These are phyloP conservation scores for Shargacucullia verbasci DNA, from an alignment of 2,888 invertebrate species.

Conservation along the genomic window DNA sequence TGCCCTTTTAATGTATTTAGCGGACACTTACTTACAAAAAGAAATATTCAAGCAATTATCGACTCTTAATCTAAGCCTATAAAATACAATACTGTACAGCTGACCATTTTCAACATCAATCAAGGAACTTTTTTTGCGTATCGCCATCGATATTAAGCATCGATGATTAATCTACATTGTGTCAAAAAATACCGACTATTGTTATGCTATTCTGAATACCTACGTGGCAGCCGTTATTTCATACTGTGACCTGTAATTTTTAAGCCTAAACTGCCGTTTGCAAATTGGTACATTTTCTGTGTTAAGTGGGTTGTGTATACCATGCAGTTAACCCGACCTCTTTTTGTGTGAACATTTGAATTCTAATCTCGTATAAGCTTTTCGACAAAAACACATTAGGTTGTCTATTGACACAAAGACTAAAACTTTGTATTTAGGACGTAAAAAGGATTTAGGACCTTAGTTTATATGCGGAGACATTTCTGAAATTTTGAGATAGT, in stretches of 20 bases:
- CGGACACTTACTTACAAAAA: slow-evolving; percentile 19
- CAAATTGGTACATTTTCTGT: slow-evolving; percentile 40
- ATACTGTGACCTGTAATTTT: slow-evolving; percentile 33
- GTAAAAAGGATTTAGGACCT: slow-evolving; percentile 7
- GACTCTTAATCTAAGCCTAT: slow-evolving; percentile 23
- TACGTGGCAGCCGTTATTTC: slow-evolving; percentile 29
- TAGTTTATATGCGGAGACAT: not conserved
- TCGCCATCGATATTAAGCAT: slow-evolving; percentile 56
- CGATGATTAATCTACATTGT: slow-evolving; percentile 57
- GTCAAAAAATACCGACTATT: slow-evolving; percentile 47
- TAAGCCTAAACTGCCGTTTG: slow-evolving; percentile 33
- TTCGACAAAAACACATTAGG: slow-evolving; percentile 48
- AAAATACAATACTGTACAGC: slow-evolving; percentile 29
- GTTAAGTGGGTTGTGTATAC: slow-evolving; percentile 38
- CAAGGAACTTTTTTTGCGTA: slow-evolving; percentile 55
- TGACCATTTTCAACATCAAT: slow-evolving; percentile 50
- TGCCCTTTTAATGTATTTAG: slow-evolving; percentile 53
- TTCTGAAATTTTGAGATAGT: no score
- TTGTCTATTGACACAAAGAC: slow-evolving; percentile 35
- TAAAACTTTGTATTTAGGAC: slow-evolving; percentile 24
- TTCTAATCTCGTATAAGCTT: slow-evolving; percentile 50
- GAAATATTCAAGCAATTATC: slow-evolving; percentile 24
- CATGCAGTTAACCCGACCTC: slow-evolving; percentile 39
- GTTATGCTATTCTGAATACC: slow-evolving; percentile 31
- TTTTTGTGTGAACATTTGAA: slow-evolving; percentile 48